phyloP scores from a whole-genome alignment of 2,797 vertebrate species.

The Diplodus sargus region DNA sequence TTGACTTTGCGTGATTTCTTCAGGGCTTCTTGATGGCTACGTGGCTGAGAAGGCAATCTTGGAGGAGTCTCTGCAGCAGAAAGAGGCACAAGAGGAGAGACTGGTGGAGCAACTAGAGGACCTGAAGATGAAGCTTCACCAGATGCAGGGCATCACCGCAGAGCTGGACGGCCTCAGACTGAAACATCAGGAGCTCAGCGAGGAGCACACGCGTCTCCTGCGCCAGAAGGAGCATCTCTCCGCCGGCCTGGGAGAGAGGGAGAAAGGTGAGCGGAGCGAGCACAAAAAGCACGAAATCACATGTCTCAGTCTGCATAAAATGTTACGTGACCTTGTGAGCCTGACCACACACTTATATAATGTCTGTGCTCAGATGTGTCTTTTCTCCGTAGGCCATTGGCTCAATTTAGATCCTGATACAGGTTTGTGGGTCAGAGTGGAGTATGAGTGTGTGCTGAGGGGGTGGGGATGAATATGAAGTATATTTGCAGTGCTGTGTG shows the following conservation, averaged over 20 bases:
- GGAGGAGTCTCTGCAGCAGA: constrained; percentile 89
- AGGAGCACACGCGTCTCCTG: constrained; percentile 80
- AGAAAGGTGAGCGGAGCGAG: constrained; percentile 83
- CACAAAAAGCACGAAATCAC: neutral
- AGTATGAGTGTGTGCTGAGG: constrained; percentile 50
- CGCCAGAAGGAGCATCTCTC: constrained; percentile 84
- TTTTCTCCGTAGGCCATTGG: constrained; percentile 82
- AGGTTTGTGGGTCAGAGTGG: constrained; percentile 84
- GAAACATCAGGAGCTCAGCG: constrained; percentile 87
- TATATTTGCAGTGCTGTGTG: constrained; percentile 76
- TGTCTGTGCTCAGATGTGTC: constrained; percentile 76
- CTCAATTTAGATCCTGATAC: constrained; percentile 76
- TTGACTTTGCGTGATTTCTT: constrained; percentile 12
- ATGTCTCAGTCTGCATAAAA: neutral
- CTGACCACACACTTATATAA: constrained; percentile 57
- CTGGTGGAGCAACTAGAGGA: constrained; percentile 90
- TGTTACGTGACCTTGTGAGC: constrained; percentile 25
- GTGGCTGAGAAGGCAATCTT: constrained; percentile 89
- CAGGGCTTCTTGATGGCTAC: constrained; percentile 93
- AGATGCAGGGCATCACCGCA: constrained; percentile 80
- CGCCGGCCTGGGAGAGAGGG: constrained; percentile 82
- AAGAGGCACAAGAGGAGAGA: constrained; percentile 88
- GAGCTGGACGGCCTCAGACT: constrained; percentile 87
- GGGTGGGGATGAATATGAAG: constrained; percentile 41
- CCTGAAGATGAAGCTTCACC: constrained; percentile 83